Conservation (phyloP, 2,797 vertebrate genomes). For the Toxotes lorentzi region DNA sequence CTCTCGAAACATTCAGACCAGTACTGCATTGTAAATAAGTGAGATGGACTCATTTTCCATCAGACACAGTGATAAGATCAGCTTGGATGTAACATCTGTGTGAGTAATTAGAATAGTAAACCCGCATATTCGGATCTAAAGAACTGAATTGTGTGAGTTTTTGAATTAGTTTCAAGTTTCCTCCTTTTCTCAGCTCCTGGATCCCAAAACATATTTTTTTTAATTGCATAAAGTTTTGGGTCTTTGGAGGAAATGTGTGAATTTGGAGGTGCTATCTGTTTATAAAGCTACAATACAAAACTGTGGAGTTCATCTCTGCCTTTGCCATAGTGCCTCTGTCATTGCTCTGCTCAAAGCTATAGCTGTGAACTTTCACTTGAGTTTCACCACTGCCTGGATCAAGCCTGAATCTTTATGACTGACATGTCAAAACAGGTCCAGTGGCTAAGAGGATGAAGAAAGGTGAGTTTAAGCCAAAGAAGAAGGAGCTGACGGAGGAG, state of each 20-base stretch:
- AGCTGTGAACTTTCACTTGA: neutral
- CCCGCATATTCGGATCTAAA: neutral
- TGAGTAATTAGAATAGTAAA: too few relatives aligned
- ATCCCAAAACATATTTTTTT: too few relatives aligned
- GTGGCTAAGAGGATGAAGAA: conserved; percentile 89
- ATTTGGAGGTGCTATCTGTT: too few relatives aligned
- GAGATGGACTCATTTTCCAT: too few relatives aligned
- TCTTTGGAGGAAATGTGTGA: neutral
- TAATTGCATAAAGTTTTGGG: neutral
- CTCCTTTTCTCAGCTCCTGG: neutral
- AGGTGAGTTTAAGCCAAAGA: conserved; percentile 83
- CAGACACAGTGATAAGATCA: too few relatives aligned
- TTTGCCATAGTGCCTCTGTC: neutral
- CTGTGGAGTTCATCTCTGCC: neutral
- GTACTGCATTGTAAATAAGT: neutral
- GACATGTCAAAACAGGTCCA: conserved; percentile 46
- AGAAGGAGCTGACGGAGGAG: conserved; percentile 86
- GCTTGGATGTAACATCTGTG: neutral
- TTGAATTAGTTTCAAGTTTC: neutral
- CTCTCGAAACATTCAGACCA: too few relatives aligned
- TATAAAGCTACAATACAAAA: neutral
- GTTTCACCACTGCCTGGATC: neutral
- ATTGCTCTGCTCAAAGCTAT: neutral
- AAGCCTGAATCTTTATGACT: neutral
- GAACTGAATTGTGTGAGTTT: too few relatives aligned